Base-by-base conservation (phyloP, 1,140 invertebrate genomes). In the Vollenhovia emeryi region DNA sequence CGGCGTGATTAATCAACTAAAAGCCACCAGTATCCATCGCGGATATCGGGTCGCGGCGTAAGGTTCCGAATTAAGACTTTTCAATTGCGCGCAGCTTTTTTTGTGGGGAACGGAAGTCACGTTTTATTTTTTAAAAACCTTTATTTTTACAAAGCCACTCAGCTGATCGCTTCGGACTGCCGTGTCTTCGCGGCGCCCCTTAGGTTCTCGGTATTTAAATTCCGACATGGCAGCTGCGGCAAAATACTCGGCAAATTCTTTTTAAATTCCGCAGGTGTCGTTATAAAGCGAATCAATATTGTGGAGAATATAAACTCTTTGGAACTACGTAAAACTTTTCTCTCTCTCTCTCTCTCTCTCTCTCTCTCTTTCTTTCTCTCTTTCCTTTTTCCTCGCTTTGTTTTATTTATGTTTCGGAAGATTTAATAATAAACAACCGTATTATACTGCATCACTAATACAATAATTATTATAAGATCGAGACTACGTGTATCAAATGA, bases 141-240 rank as follows among this genome's bases (percentile, higher is more conserved):
- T 48, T 57, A 30, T 33, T 33, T 18, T 40, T 68, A 27, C 40
- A 78, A 78, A 36, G 43, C 30, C 27, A 52, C 21, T 36, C 15
- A 36, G 33, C 30, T 79, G 45, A 79, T 79, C 13, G 40, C 21
- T 21, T 74, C 40, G 13, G 6, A 40, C 24, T 30, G 27, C 8
- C 24, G 33, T 74, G 52, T 45, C n/a, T 75, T 60, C 33, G 52
- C 66, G 71, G 5, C 66, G 59, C 59, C 36, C 33, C 30, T 87
- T 82, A 45, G 33, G 48, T 69, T 57, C 76, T 83, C 82, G 86
- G 59, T 76, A 88, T 87, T 87, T 82, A 87, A 88, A 88, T 76
- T 78, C 48, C 69, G 8, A 62, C 86, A 57, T 50, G 27, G 76
- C 36, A 68, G 62, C 76, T 50, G 45, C 13, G 40, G 57, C 57